Evolutionary conservation across 2,888 invertebrate species (phyloP).

Genomic region (Caenorhabditis uteleia): DNA sequence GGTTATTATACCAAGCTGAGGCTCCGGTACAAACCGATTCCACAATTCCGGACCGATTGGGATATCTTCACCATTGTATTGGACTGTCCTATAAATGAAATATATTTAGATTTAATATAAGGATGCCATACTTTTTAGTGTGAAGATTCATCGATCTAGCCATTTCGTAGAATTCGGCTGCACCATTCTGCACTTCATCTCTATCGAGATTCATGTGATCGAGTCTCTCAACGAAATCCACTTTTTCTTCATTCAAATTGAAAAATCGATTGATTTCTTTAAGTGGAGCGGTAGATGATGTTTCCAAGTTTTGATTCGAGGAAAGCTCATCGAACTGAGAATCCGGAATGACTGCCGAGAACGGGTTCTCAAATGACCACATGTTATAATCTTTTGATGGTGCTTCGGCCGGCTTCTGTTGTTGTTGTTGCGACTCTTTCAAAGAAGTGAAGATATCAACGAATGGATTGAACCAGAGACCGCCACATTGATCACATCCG

Average conservation of each 20-base stretch:
- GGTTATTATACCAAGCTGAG: slow-evolving; percentile 1
- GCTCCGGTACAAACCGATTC: slow-evolving; percentile 7
- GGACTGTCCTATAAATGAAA: background rate
- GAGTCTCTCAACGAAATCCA: background rate
- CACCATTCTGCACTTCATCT: background rate
- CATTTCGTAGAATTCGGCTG: slow-evolving; percentile 1
- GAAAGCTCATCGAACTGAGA: background rate
- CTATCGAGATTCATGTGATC: background rate
- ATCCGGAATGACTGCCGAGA: too few relatives aligned
- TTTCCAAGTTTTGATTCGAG: too few relatives aligned
- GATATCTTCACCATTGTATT: background rate
- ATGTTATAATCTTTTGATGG: background rate
- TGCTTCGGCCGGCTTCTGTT: background rate
- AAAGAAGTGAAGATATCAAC: slow-evolving; percentile 18
- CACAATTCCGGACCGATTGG: slow-evolving; percentile 26
- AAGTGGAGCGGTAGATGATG: background rate
- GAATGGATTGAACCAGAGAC: slow-evolving; percentile 40
- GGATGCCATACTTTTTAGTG: background rate
- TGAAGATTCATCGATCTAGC: background rate
- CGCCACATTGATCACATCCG: slow-evolving; percentile 39
- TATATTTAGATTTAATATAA: background rate
- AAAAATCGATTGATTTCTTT: background rate
- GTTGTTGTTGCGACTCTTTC: background rate
- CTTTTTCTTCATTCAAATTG: too few relatives aligned
- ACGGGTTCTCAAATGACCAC: slow-evolving; percentile 3